Percentiles rank a stretch among this genome's conserved stretches.
phyloP scores from a whole-genome alignment of 2,797 vertebrate species.

The Enteromius viviparus region DNA sequence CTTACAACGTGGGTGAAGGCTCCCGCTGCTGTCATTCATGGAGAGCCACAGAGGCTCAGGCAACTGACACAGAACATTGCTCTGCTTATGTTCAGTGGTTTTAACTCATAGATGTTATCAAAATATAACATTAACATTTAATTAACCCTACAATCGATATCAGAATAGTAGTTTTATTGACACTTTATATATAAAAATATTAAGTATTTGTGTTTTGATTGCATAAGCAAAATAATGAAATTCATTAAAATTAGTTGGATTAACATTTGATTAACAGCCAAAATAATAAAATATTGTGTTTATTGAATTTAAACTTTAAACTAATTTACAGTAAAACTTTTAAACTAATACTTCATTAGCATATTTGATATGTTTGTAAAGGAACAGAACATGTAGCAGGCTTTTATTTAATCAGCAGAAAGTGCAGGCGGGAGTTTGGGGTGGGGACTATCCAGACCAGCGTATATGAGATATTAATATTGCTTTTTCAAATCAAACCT shows the following conservation, averaged over 20 bases:
- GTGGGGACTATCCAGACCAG: neutral
- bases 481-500: neutral
- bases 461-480: constrained; percentile 8
- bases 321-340: neutral
- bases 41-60: too few relatives aligned
- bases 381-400: constrained; percentile 65
- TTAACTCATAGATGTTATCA: neutral
- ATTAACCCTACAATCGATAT: neutral
- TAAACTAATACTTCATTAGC: neutral
- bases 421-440: constrained; percentile 49
- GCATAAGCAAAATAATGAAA: neutral
- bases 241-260: neutral
- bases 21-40: too few relatives aligned
- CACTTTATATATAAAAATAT: neutral
- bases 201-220: neutral
- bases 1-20: too few relatives aligned
- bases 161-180: neutral
- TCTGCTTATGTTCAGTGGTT: too few relatives aligned
- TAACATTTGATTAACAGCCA: neutral
- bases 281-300: neutral
- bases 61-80: too few relatives aligned
- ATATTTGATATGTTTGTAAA: constrained; percentile 62
- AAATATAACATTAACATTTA: neutral
- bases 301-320: neutral
- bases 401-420: constrained; percentile 75